Base-by-base conservation (phyloP, 1,140 invertebrate species). In the Phenacoccus solenopsis region DNA sequence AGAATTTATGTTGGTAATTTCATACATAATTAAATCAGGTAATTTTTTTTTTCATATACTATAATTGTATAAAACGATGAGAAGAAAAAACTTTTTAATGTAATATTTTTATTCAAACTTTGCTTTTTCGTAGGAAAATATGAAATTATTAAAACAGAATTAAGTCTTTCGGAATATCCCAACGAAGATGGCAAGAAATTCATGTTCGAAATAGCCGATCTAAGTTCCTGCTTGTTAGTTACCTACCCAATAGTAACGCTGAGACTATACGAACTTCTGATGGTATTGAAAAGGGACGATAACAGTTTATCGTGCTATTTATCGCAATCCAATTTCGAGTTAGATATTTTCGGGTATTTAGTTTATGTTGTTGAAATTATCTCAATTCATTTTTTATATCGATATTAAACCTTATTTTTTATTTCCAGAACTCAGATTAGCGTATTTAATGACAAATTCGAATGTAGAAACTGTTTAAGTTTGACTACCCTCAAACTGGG, bases 111-210 rank as follows among this genome's bases (percentile, higher is more conserved):
- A 32, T 7, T 32, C 30, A 7, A 13, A 32, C n/a, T n/a, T n/a
- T 32, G 30, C 30, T 13, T 64, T 64, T 25, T 64, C 16, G 59
- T 24, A 64, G 59, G 59, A 25, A 64, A 64, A 64, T 64, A 25
- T 20, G 59, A 64, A 27, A 10, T 24, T 16, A 64, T 64, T 24
- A 24, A 64, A 9, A 24, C 12, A 5, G 59, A 64, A 64, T 24
- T 64, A 24, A 25, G 4, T 10, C 5, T 49, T 9, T 49, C 12
- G 20, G 25, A 64, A 25, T 25, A 64, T 64, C 59, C 59, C 10
- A 25, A 64, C 59, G 59, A 64, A 24, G 12, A 64, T 64, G 59
- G 25, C 1, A 25, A 27, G 12, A 64, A 64, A 10, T 64, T 24
- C 22, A 16, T 7, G 22, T 20, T 64, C 4, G 59, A 64, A 24